phyloP scores from a whole-genome alignment of 2,113 vertebrate species.

The Chiloscyllium plagiosum region DNA sequence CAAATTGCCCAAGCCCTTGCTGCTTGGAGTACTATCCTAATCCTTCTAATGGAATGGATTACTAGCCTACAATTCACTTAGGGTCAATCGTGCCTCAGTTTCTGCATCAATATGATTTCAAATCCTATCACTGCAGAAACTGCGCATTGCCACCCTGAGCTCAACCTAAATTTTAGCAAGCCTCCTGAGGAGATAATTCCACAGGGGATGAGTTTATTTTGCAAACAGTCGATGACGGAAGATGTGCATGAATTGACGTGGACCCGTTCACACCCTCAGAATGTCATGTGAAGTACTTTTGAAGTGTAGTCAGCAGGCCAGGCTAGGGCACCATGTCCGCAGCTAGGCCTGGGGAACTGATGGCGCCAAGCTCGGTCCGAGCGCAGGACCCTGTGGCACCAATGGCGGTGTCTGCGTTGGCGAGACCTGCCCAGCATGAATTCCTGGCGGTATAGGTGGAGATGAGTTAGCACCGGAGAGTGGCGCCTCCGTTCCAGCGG shows the following conservation, averaged over 20 bases:
- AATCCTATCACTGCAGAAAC: neutral
- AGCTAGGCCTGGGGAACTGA: too few species aligned
- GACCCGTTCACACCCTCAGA: neutral
- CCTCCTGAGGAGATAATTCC: neutral
- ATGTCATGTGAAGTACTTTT: neutral
- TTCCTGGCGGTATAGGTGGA: too few species aligned
- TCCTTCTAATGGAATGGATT: conserved; percentile 3
- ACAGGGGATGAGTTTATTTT: neutral
- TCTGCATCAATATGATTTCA: neutral
- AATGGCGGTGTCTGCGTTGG: too few species aligned
- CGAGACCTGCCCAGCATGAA: too few species aligned
- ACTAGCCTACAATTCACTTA: conserved; percentile 9
- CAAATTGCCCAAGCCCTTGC: neutral
- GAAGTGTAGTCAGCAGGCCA: neutral
- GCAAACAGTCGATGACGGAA: neutral
- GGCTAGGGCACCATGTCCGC: too few species aligned
- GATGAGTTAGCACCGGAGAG: too few species aligned
- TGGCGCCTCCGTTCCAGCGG: too few species aligned
- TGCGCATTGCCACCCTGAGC: neutral
- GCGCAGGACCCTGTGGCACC: too few species aligned
- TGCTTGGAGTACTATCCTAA: neutral
- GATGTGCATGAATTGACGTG: neutral
- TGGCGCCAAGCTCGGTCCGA: too few species aligned
- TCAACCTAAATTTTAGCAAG: neutral
- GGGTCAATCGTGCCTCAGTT: neutral